Base-by-base conservation (phyloP, 2,888 invertebrate species). In the Pterobdella sp. region DNA sequence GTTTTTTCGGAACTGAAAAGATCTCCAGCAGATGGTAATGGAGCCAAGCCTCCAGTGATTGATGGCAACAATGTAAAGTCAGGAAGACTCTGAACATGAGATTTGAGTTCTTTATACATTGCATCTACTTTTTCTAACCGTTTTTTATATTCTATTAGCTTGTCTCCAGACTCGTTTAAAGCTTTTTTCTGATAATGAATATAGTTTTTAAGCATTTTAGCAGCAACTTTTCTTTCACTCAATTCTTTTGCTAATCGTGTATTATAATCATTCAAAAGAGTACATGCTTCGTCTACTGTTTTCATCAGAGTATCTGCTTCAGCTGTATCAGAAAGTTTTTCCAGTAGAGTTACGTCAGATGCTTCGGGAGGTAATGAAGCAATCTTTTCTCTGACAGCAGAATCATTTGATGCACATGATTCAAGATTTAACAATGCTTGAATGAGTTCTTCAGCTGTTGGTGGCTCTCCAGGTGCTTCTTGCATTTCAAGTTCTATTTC, bases 401-500 rank as follows among this genome's bases (percentile, higher is more conserved):
- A 95, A 86, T 96, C 96, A 79, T 93, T 92, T 0, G 95, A 95
- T 0, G 96, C 94, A 74, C 94, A 92, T 80, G 92, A 93, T 84
- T 96, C 96, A 79, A 96, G 86, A 79, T 92, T 92, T 84, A 90
- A 86, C 64, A 83, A 76, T 10, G 81, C 78, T 73, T 91, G 92
- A 75, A 95, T 90, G 37, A 96, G 87, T 80, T 94, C 93, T 81
- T 95, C 94, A 0, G 94, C 91, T 0, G 72, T 35, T 18, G 74
- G 79, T n/a, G 80, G 77, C 10, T 78, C 78, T 10, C 77, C 74
- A 22, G 74, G 76, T 36, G 78, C 78, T 42, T 80, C 77, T 68
- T 78, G 78, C 37, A 79, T 76, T 72, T 80, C 79, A 10, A 78
- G 77, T 52, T 82, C 80, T 26, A 83, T 78, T 75, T 83, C 83